phyloP scores from a whole-genome alignment of 1,140 invertebrate species.

The Trialeurodes vaporariorum region DNA sequence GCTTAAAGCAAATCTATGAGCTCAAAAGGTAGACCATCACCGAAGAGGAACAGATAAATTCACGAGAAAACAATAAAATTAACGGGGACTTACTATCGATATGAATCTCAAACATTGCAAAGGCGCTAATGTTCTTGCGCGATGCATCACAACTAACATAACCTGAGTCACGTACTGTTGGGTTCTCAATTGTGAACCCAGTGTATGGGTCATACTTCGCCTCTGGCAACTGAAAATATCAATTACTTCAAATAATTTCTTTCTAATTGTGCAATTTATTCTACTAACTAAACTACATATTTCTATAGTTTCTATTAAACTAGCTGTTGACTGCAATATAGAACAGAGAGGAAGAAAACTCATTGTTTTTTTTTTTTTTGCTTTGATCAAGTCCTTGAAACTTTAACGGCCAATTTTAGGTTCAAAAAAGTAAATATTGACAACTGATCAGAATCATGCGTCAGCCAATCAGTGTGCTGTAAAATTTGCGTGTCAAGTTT shows the following conservation, averaged over 20 bases:
- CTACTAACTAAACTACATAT: too few species aligned
- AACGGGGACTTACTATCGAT: neutral
- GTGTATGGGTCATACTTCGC: neutral
- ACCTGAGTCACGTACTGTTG: neutral
- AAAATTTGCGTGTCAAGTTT: too few species aligned
- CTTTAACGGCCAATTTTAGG: too few species aligned
- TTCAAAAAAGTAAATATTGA: too few species aligned
- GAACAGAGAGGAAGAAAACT: too few species aligned
- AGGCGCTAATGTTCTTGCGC: neutral
- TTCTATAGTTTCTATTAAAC: too few species aligned
- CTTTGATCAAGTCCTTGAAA: too few species aligned
- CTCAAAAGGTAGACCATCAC: neutral
- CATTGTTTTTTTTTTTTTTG: too few species aligned
- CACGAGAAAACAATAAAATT: slow-evolving; percentile 1
- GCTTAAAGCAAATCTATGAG: neutral
- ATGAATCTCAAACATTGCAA: neutral
- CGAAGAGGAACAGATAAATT: neutral
- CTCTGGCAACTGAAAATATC: neutral
- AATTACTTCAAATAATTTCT: neutral
- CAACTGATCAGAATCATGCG: too few species aligned
- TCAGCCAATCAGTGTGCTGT: too few species aligned
- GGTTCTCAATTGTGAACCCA: neutral
- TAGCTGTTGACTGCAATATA: too few species aligned
- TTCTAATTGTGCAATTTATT: too few species aligned
- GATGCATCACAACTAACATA: neutral